A percentile compares a stretch with the other conserved stretches of the same genome.
Evolutionary conservation across 2,797 vertebrate species (phyloP).

Genomic region (Sebastes cheni): DNA sequence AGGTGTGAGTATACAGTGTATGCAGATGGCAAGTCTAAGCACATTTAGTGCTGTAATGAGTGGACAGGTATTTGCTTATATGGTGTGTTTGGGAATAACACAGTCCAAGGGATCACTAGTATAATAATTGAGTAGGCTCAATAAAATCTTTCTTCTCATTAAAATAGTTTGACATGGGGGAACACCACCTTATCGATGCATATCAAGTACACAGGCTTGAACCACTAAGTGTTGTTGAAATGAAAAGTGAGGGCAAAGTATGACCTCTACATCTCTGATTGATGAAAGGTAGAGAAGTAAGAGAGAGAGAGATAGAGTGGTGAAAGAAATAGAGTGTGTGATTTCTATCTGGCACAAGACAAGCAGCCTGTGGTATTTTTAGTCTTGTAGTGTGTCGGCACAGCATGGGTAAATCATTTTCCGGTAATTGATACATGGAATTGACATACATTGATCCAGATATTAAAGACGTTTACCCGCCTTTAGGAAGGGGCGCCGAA

Average conservation of each 20-base stretch:
- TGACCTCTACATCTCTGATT: neutral
- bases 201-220: neutral
- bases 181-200: neutral
- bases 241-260: neutral
- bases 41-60: constrained; percentile 23
- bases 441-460: neutral
- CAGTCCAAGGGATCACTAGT: neutral
- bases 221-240: neutral
- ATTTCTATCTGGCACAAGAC: constrained; percentile 31
- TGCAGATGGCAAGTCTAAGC: constrained; percentile 41
- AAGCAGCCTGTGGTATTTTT: constrained; percentile 42
- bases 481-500: fast-evolving
- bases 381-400: constrained; percentile 10
- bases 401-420: neutral
- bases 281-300: neutral
- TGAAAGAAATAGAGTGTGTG: constrained; percentile 38
- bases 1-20: neutral
- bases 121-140: neutral
- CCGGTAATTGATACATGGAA: constrained; percentile 2
- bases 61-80: constrained; percentile 7
- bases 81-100: neutral
- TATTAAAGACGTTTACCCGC: neutral
- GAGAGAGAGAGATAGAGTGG: neutral
- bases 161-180: neutral
- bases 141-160: neutral